These are phyloP conservation scores for Drosophila fuyamai DNA, from an alignment of 1,140 invertebrate species.

Conservation along the genomic window DNA sequence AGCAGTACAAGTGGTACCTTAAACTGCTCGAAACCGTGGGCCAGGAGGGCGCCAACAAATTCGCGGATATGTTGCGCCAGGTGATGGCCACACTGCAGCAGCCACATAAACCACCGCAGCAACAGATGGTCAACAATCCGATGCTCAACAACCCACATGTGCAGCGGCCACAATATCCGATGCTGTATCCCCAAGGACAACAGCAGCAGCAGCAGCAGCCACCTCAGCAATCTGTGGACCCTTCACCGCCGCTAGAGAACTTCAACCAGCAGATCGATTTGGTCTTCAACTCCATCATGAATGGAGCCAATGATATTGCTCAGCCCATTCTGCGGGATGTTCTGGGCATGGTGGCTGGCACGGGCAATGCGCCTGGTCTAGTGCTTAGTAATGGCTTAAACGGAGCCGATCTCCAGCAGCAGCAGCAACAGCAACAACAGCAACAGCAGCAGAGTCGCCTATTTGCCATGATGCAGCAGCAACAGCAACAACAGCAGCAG, in stretches of 20 bases:
- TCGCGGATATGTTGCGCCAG: conserved; percentile 78
- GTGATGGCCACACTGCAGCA: conserved; percentile 72
- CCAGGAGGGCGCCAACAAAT: conserved; percentile 82
- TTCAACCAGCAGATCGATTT: conserved; percentile 84
- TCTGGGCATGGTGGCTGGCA: conserved; percentile 70
- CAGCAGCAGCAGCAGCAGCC: conserved; percentile 50
- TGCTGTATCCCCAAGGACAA: conserved; percentile 50
- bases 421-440: conserved; percentile 47
- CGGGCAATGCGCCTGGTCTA: conserved; percentile 22
- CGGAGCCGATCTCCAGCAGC: conserved; percentile 55
- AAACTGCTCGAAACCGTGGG: conserved; percentile 80
- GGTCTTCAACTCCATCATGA: conserved; percentile 83
- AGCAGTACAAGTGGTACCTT: conserved; percentile 83
- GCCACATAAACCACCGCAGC: conserved; percentile 44
- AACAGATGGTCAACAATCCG: conserved; percentile 43
- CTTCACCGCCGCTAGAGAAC: conserved; percentile 76
- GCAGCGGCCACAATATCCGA: conserved; percentile 67
- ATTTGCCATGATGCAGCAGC: conserved; percentile 70
- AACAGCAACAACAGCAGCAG: conserved; percentile 46
- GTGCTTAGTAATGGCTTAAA: conserved; percentile 59
- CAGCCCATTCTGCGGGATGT: conserved; percentile 80
- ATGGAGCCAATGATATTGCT: conserved; percentile 78
- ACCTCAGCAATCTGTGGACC: conserved; percentile 51
- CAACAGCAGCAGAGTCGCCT: conserved; percentile 63
- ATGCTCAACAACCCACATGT: conserved; percentile 64